Evolutionary conservation across 2,113 vertebrate genomes (phyloP), one percentile per base, ranked within the genome.

Genomic region (Brienomyrus brachyistius): DNA sequence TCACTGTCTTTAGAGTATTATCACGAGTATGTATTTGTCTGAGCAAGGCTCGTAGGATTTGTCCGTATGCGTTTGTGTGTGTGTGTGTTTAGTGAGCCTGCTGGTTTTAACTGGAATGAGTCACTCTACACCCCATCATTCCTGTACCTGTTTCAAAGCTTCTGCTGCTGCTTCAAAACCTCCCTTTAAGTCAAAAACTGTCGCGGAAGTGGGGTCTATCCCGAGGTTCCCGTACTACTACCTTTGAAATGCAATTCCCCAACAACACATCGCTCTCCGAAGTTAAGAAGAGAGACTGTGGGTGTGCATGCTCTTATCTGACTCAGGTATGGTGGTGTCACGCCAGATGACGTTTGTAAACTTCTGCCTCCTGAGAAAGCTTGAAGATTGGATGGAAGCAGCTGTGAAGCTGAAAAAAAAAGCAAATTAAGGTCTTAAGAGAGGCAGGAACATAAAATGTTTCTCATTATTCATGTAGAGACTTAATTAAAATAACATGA

Each of bases 401-500:
- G n/a, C n/a, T 27, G 84, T 51, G 35, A 80, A 80, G 74, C 74
- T 80, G 31, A 77, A 54, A 80, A 66, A 40, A 15, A 80, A 80
- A 80, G 15, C 13, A 80, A 80, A 80, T 40, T 80, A 80, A 80
- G 11, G 35, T 40, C 35, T 80, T 40, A 40, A 43, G 74, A 80
- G 74, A 80, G 35, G 35, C 74, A 80, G 74, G 5, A 43, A 43
- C 74, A 80, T 80, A 80, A 80, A 80, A 43, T 43, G 74, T 80
- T 80, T 80, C 74, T 19, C 74, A 80, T 43, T 80, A 43, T 80
- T 80, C 74, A 80, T 80, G 74, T 43, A 19, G 74, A 43, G 74
- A 43, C 74, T 80, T 80, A 80, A 80, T 80, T 80, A 80, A 80
- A 80, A 80, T 80, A 80, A 43, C 31, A 80, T 43, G 74, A 43